phyloP scores from a whole-genome alignment of 2,113 vertebrate genomes.

The Chionis minor region DNA sequence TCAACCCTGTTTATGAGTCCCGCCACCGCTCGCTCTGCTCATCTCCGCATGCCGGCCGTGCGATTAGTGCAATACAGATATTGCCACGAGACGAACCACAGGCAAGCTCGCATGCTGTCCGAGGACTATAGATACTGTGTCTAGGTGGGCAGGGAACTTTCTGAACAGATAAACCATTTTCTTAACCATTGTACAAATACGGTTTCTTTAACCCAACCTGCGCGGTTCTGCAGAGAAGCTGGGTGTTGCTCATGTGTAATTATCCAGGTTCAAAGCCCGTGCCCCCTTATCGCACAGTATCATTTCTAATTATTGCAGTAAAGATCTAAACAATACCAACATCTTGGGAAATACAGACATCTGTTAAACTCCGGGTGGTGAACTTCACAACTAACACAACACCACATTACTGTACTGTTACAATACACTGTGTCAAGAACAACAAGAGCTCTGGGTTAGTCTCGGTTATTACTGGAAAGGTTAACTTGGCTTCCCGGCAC shows the following conservation, averaged over 20 bases:
- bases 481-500: slow-evolving; percentile 57
- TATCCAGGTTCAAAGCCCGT: neutral
- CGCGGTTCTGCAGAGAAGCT: neutral
- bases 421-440: slow-evolving; percentile 69
- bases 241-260: fast-evolving
- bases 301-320: slow-evolving; percentile 17
- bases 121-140: slow-evolving; percentile 1
- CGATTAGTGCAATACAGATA: neutral
- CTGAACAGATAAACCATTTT: neutral
- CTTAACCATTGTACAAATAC: neutral
- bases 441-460: slow-evolving; percentile 69
- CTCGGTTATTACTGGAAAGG: slow-evolving; percentile 43
- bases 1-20: slow-evolving; percentile 35
- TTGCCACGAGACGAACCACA: neutral
- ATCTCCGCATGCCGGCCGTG: slow-evolving; percentile 19
- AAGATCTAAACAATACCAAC: slow-evolving; percentile 68
- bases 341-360: slow-evolving; percentile 78
- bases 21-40: neutral
- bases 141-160: slow-evolving; percentile 62
- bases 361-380: slow-evolving; percentile 68
- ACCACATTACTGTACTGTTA: slow-evolving; percentile 72
- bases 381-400: slow-evolving; percentile 72
- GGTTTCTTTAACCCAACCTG: neutral
- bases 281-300: slow-evolving; percentile 49
- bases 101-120: slow-evolving; percentile 26